Base-by-base conservation (phyloP, 2,113 vertebrate species). In the Lamprologus lemairii region DNA sequence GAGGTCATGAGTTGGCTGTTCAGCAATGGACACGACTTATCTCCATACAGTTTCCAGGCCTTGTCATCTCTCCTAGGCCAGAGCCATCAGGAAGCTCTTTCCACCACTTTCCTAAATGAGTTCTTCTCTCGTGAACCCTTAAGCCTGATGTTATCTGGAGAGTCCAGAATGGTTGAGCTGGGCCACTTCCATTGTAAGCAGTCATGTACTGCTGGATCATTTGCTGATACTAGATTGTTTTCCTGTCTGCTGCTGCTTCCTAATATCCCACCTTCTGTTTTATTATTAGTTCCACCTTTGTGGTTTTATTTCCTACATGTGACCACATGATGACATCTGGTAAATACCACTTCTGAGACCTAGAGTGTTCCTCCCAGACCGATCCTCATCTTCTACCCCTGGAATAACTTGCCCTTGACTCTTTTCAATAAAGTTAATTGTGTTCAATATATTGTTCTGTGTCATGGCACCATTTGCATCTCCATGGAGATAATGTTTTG, bases 111-210 rank as follows among this genome's bases (percentile, higher is more conserved):
- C 35, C 35, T 23, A 2, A 71, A 40, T 1, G 11, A 42, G 35
- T 0, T 71, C n/a, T 16, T 71, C 65, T 71, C 35, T 23, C 4
- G 2, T 6, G n/a, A 21, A 40, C n/a, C 5, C 7, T 40, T 40
- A 23, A 40, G n/a, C 63, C 63, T 71, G 7, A 40, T 23, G 37
- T 71, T 13, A 68, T 68, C 35, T 23, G 33, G 33, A 37, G 35
- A 1, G 1, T 14, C n/a, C 63, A 68, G 19, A 68, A 21, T 40
- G n/a, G n/a, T 8, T 71, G 63, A 14, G 35, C 63, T 68, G 11
- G 35, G 19, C 4, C 35, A 68, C 11, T 13, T 71, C 35, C 65
- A 71, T 12, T 71, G 35, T 42, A 71, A 42, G 35, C 65, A 71
- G n/a, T 23, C n/a, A 4, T 40, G n/a, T 37, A 68, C 0, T 40